phyloP scores from a whole-genome alignment of 1,140 invertebrate species.

The Leptonema lineaticorne region DNA sequence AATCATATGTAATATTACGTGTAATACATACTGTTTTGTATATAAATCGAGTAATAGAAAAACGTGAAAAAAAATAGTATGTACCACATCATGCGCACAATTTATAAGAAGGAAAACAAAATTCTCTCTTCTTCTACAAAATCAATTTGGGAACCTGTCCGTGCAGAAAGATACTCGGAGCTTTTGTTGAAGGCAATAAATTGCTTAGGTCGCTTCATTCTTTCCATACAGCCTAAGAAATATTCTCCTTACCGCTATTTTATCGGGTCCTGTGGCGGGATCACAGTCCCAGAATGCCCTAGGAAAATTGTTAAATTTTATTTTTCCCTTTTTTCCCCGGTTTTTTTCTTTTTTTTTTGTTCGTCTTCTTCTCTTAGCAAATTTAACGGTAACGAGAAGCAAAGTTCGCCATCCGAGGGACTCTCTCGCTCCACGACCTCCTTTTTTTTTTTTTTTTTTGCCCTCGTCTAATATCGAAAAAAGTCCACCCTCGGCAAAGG shows the following conservation, averaged over 20 bases:
- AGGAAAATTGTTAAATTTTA: slow-evolving; percentile 29
- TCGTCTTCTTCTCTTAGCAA: too few relatives aligned
- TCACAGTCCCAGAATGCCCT: slow-evolving; percentile 12
- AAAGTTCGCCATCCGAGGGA: slow-evolving; percentile 11
- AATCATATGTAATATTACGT: too few relatives aligned
- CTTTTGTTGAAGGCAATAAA: slow-evolving; percentile 38
- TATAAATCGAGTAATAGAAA: too few relatives aligned
- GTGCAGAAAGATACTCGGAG: slow-evolving; percentile 37
- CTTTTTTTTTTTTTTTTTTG: too few relatives aligned
- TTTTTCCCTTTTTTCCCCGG: too few relatives aligned
- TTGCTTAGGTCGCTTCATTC: slow-evolving; percentile 37
- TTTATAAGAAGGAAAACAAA: slow-evolving; percentile 39
- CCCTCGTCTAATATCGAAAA: slow-evolving; percentile 15
- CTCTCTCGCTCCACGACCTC: background rate
- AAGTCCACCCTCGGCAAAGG: slow-evolving; percentile 12
- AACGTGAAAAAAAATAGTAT: slow-evolving; percentile 29
- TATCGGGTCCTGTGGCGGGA: slow-evolving; percentile 23
- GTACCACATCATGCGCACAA: slow-evolving; percentile 38
- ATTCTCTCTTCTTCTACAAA: slow-evolving; percentile 37
- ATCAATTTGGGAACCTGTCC: slow-evolving; percentile 41
- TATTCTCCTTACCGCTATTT: slow-evolving; percentile 31
- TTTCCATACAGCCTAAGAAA: slow-evolving; percentile 32
- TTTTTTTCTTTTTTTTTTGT: too few relatives aligned
- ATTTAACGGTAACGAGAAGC: slow-evolving; percentile 24
- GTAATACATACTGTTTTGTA: too few relatives aligned